Conservation (phyloP, 2,888 invertebrate genomes). For the Xiphydria camelus region DNA sequence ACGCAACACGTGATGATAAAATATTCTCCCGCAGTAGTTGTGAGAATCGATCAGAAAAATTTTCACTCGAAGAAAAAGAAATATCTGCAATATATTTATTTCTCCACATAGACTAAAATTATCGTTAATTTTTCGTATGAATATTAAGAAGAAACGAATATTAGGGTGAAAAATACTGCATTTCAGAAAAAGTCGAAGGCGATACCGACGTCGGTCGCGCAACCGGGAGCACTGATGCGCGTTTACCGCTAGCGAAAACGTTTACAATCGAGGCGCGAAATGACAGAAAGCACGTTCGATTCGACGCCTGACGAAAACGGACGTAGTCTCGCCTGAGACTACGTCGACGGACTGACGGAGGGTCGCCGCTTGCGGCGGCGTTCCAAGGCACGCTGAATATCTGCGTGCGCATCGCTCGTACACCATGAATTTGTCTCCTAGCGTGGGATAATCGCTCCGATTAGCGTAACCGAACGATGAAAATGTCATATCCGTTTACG, state of each 20-base stretch:
- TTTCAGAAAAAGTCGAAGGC: neutral
- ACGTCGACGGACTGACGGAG: constrained; percentile 29
- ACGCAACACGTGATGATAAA: no score
- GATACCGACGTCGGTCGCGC: neutral
- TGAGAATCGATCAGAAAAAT: neutral
- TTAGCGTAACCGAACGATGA: no score
- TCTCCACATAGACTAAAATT: no score
- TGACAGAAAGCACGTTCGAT: constrained; percentile 24
- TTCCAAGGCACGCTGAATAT: constrained; percentile 13
- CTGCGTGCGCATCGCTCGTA: constrained; percentile 20
- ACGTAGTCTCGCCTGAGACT: constrained; percentile 27
- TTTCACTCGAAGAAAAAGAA: neutral
- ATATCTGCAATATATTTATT: neutral
- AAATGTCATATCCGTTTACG: no score
- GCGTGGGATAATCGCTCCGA: constrained; percentile 4
- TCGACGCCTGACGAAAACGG: constrained; percentile 18
- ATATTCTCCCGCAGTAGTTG: neutral
- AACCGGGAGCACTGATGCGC: no score
- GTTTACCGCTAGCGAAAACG: no score
- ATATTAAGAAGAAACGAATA: no score
- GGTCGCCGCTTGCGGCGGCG: constrained; percentile 19
- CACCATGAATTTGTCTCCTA: constrained; percentile 9
- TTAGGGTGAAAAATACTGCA: neutral
- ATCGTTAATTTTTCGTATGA: no score
- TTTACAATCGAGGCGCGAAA: neutral